These are phyloP conservation scores for Diadophis punctatus DNA, from an alignment of 2,113 vertebrate species.

Conservation along the genomic window DNA sequence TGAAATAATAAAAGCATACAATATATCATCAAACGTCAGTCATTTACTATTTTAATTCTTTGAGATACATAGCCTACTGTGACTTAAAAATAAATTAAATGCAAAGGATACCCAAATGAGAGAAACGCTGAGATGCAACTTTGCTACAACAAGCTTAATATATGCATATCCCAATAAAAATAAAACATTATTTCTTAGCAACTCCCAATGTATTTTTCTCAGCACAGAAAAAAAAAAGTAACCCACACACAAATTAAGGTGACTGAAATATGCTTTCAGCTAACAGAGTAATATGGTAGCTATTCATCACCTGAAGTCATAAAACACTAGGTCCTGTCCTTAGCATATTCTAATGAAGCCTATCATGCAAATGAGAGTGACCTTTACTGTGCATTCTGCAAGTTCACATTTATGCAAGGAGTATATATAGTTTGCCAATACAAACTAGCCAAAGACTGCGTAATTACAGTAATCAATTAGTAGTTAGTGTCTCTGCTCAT, in stretches of 20 bases:
- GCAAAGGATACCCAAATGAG: slow-evolving; percentile 7
- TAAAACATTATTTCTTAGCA: slow-evolving; percentile 70
- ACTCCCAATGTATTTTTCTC: slow-evolving; percentile 74
- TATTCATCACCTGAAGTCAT: slow-evolving; percentile 97
- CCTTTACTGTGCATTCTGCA: slow-evolving; percentile 92
- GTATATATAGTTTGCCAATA: slow-evolving; percentile 89
- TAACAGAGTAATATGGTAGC: slow-evolving; percentile 81
- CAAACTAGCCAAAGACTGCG: slow-evolving; percentile 86
- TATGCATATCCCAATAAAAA: slow-evolving; percentile 59
- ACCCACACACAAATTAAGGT: slow-evolving; percentile 92
- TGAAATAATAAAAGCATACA: neutral
- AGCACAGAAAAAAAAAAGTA: slow-evolving; percentile 72
- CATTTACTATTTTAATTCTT: slow-evolving; percentile 20
- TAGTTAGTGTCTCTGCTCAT: slow-evolving; percentile 87
- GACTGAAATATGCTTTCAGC: slow-evolving; percentile 88
- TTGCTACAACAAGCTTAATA: slow-evolving; percentile 44
- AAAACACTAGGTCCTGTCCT: slow-evolving; percentile 91
- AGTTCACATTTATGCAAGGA: slow-evolving; percentile 91
- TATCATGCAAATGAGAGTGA: slow-evolving; percentile 98
- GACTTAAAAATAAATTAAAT: slow-evolving; percentile 19
- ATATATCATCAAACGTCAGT: slow-evolving; percentile 9
- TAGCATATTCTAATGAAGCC: slow-evolving; percentile 99
- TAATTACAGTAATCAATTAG: slow-evolving; percentile 99
- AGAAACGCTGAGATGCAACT: slow-evolving; percentile 32
- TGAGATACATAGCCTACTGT: slow-evolving; percentile 33